Percentiles rank a stretch among this genome's conserved stretches.
phyloP scores from a whole-genome alignment of 2,888 invertebrate species.

The Drosophila incognita region DNA sequence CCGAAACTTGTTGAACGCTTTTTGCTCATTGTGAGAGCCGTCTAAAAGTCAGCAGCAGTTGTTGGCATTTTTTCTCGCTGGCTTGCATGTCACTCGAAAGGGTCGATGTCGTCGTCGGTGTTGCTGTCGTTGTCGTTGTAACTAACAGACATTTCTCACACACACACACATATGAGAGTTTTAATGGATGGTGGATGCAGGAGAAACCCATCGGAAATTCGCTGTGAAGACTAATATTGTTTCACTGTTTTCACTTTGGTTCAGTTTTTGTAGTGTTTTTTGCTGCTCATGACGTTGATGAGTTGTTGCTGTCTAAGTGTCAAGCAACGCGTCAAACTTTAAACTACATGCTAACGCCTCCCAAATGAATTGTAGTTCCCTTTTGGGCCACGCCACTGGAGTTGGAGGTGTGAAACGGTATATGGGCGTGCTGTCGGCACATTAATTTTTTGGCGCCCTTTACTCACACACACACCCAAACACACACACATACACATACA shows the following conservation, averaged over 20 bases:
- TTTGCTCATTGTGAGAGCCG: slow-evolving; percentile 16
- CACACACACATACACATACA: no score
- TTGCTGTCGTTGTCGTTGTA: slow-evolving; percentile 24
- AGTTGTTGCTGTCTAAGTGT: slow-evolving; percentile 81
- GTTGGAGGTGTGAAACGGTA: slow-evolving; percentile 16
- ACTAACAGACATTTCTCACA: slow-evolving; percentile 47
- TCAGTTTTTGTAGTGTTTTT: slow-evolving; percentile 38
- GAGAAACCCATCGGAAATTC: slow-evolving; percentile 31
- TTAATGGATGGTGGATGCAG: slow-evolving; percentile 20
- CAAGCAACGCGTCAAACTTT: slow-evolving; percentile 81
- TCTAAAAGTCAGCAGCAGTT: slow-evolving; percentile 38
- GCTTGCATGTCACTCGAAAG: slow-evolving; percentile 35
- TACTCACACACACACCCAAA: neutral
- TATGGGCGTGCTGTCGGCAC: slow-evolving; percentile 63
- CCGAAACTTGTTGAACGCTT: slow-evolving; percentile 33
- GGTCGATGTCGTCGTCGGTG: slow-evolving; percentile 14
- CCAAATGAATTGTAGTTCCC: slow-evolving; percentile 67
- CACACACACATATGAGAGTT: neutral
- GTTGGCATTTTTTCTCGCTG: slow-evolving; percentile 15
- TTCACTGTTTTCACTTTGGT: slow-evolving; percentile 64
- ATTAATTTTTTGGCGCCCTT: slow-evolving; percentile 60
- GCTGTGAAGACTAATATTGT: slow-evolving; percentile 68
- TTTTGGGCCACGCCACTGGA: slow-evolving; percentile 15
- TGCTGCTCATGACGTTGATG: slow-evolving; percentile 77
- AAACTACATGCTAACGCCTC: slow-evolving; percentile 77